Percentiles rank a stretch among this genome's conserved stretches.
Evolutionary conservation across 2,888 invertebrate genomes (phyloP).

Genomic region (Druceiella hillmani): DNA sequence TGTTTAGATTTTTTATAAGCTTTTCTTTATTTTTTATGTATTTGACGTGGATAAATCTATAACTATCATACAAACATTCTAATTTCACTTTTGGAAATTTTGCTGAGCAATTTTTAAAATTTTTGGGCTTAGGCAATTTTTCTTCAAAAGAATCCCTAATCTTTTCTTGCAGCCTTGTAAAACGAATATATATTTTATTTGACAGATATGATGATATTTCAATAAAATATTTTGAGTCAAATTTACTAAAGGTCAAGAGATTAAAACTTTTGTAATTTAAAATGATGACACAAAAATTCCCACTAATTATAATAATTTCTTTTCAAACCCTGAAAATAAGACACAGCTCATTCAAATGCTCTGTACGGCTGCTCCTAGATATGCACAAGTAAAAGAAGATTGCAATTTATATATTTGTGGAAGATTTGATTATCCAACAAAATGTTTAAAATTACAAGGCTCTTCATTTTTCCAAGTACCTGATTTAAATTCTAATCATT

Average conservation of each 20-base stretch:
- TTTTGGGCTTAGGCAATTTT: too few relatives aligned
- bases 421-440: slow-evolving; percentile 14
- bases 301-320: slow-evolving; percentile 9
- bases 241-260: slow-evolving; percentile 20
- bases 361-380: too few relatives aligned
- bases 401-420: slow-evolving; percentile 13
- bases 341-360: slow-evolving; percentile 24
- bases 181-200: too few relatives aligned
- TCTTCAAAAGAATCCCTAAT: too few relatives aligned
- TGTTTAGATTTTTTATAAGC: too few relatives aligned
- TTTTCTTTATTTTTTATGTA: too few relatives aligned
- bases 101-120: too few relatives aligned
- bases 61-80: too few relatives aligned
- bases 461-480: slow-evolving; percentile 23
- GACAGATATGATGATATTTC: too few relatives aligned
- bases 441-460: slow-evolving; percentile 20
- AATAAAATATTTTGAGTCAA: slow-evolving; percentile 18
- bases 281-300: slow-evolving; percentile 24
- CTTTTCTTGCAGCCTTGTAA: too few relatives aligned
- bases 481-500: slow-evolving; percentile 23
- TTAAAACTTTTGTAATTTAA: slow-evolving; percentile 15
- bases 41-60: too few relatives aligned
- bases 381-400: slow-evolving; percentile 21
- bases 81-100: too few relatives aligned
- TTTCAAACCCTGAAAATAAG: slow-evolving; percentile 20